Evolutionary conservation across 1,140 invertebrate genomes (phyloP).

Genomic region (Drosophila azteca): DNA sequence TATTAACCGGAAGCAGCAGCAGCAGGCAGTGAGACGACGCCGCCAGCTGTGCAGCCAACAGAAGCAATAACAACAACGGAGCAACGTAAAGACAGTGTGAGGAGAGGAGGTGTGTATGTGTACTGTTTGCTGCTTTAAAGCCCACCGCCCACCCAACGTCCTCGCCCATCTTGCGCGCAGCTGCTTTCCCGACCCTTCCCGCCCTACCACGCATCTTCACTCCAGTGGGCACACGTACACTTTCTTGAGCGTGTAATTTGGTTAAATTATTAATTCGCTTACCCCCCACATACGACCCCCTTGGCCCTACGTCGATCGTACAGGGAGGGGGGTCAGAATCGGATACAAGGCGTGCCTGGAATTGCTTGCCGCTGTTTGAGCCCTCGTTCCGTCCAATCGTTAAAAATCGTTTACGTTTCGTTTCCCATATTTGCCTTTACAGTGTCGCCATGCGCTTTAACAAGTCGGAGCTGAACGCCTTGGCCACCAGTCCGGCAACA

Average conservation of each 20-base stretch:
- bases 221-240: too few species aligned
- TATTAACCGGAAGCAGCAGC: background rate
- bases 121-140: slow-evolving; percentile 5
- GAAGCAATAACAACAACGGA: slow-evolving; percentile 13
- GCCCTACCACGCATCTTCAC: background rate
- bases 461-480: slow-evolving; percentile 92
- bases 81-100: slow-evolving; percentile 17
- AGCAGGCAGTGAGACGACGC: slow-evolving; percentile 4
- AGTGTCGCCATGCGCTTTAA: slow-evolving; percentile 92
- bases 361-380: background rate
- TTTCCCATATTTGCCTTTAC: too few species aligned
- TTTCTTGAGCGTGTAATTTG: too few species aligned
- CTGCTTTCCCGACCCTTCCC: background rate
- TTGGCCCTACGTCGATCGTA: too few species aligned
- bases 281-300: too few species aligned
- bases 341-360: background rate
- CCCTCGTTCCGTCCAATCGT: slow-evolving; percentile 1
- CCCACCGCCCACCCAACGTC: slow-evolving; percentile 10
- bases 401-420: background rate
- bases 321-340: too few species aligned
- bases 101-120: slow-evolving; percentile 39
- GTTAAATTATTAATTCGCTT: too few species aligned
- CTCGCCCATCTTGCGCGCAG: slow-evolving; percentile 1
- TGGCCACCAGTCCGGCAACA: slow-evolving; percentile 93
- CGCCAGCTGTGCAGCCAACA: slow-evolving; percentile 10